phyloP scores from a whole-genome alignment of 2,797 vertebrate genomes.

The Corythornis leucogaster region DNA sequence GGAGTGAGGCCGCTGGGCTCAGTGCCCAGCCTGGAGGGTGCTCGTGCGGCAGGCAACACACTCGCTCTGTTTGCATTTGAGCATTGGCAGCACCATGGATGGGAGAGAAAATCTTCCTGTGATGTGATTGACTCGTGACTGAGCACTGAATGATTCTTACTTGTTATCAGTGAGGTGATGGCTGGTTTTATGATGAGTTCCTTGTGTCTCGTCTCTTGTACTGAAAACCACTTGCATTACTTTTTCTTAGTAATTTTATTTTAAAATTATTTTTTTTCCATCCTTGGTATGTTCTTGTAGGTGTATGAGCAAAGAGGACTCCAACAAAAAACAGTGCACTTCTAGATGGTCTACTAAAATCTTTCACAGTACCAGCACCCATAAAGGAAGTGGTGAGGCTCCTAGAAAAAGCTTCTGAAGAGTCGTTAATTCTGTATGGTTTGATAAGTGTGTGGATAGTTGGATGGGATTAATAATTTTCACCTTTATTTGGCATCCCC shows the following conservation, averaged over 20 bases:
- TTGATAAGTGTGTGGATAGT: background rate
- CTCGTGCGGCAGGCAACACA: background rate
- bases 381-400: background rate
- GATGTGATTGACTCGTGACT: background rate
- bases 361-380: background rate
- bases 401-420: background rate
- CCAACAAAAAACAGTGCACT: background rate
- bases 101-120: background rate
- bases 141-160: background rate
- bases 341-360: background rate
- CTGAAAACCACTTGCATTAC: background rate
- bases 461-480: background rate
- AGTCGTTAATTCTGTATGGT: background rate
- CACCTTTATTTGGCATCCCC: background rate
- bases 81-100: background rate
- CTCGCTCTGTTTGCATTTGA: background rate
- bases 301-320: background rate
- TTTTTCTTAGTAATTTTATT: background rate
- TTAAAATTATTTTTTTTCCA: background rate
- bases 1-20: fast-evolving
- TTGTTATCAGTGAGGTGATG: slow-evolving; percentile 12
- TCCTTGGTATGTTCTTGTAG: background rate
- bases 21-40: background rate
- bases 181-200: background rate
- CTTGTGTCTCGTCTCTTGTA: slow-evolving; percentile 5